Base-by-base conservation (phyloP, 2,888 invertebrate genomes). In the Crocallis elinguaria region DNA sequence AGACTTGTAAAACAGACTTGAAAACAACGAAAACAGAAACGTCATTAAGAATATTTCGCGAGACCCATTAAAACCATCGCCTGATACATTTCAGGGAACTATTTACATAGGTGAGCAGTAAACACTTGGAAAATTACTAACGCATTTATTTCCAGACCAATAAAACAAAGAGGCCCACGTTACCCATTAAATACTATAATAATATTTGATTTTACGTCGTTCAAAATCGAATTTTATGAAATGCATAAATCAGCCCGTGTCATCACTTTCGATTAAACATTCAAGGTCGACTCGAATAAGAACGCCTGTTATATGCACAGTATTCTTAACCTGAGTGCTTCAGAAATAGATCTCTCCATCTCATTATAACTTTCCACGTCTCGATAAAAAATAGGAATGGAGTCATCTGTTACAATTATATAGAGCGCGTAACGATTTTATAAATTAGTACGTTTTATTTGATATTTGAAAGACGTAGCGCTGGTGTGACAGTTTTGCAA, bases 221-320 rank as follows among this genome's bases (percentile, higher is more conserved):
- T 79, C 77, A 77, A 74, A 54, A 81, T 76, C 74, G 75, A 78
- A 77, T 78, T 79, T 78, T 78, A 78, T 79, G 78, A 73, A 81
- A 82, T 73, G 70, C 67, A 86, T 88, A 90, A 90, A 89, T 90
- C 88, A 84, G 60, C 51, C 59, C 69, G 69, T 89, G 88, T 90
- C 89, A 89, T 82, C 90, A 87, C 88, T 81, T 89, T 88, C 89
- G 84, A 88, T 89, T 89, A 88, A 82, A 77, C 57, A 41, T 44
- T 59, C 83, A 89, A 89, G 90, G 90, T 77, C 84, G 74, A 45
- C 57, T 62, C 66, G 67, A 77, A 77, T 75, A 75, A 77, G 69
- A 80, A 62, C 75, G 62, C 41, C 71, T 60, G 74, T 71, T 72
- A 68, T 74, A 72, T 67, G 71, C 69, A 67, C 71, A 66, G 79